These are phyloP conservation scores for Cassiopea xamachana DNA, from an alignment of 30 jellyfish, hydroid and myxozoan genomes.

Conservation along the genomic window DNA sequence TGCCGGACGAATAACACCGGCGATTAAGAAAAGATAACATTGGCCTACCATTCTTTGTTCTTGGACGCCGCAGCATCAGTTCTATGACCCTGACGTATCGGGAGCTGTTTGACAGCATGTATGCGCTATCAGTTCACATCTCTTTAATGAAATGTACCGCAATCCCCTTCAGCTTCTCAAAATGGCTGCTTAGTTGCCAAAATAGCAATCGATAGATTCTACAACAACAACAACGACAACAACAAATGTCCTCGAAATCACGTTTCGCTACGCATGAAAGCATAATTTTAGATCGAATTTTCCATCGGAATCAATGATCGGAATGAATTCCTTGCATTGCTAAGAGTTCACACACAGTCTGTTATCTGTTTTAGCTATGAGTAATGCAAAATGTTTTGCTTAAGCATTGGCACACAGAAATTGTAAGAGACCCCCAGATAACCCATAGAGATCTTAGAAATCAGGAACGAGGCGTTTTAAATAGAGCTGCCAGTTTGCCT, in stretches of 20 bases:
- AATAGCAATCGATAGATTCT: neutral
- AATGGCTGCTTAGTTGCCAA: neutral
- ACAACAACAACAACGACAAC: slow-evolving; percentile 5
- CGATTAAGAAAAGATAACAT: neutral
- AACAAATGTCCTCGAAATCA: neutral
- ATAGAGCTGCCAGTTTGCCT: neutral
- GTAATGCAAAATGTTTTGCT: too few relatives aligned
- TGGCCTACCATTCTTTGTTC: neutral
- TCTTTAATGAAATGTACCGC: neutral
- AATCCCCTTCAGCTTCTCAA: neutral
- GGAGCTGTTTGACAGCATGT: neutral
- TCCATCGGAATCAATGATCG: too few relatives aligned
- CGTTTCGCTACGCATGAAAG: too few relatives aligned
- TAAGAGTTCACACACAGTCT: too few relatives aligned
- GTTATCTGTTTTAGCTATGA: too few relatives aligned
- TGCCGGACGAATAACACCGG: neutral
- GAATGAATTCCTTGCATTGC: too few relatives aligned
- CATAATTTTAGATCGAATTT: too few relatives aligned
- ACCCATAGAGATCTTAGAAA: too few relatives aligned
- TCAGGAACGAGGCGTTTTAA: slow-evolving; percentile 18
- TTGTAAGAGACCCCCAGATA: too few relatives aligned
- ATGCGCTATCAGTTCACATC: neutral
- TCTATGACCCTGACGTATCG: neutral
- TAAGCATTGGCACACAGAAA: too few relatives aligned
- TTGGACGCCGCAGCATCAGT: slow-evolving; percentile 16